Evolutionary conservation across 53 echinoderm and acorn worm species (phyloP).

Genomic region (Echinarachnius parma): DNA sequence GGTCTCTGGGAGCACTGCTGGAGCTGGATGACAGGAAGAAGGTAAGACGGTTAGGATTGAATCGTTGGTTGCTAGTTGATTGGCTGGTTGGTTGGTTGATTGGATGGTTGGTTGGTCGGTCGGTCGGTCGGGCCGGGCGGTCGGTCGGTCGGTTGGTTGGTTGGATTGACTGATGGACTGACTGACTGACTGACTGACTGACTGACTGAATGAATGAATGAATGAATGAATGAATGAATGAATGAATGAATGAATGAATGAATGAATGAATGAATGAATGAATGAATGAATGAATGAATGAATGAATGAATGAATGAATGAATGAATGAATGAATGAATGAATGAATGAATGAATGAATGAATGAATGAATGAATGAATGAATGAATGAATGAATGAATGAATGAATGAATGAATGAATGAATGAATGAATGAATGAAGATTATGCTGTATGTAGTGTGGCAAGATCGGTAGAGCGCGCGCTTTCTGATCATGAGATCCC

Average conservation of each 20-base stretch:
- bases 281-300: not conserved
- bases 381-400: too few species aligned
- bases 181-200: too few species aligned
- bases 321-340: too few species aligned
- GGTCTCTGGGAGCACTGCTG: slow-evolving; percentile 87
- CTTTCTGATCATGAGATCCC: not conserved
- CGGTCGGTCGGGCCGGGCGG: too few species aligned
- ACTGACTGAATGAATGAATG: not conserved
- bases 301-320: not conserved
- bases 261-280: not conserved
- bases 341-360: too few species aligned
- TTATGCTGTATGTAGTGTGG: not conserved
- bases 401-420: not conserved
- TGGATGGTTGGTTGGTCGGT: too few species aligned
- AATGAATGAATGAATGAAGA: not conserved
- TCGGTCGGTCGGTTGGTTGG: too few species aligned
- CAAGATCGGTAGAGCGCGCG: not conserved
- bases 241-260: slow-evolving; percentile 1
- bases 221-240: not conserved
- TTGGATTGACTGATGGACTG: too few species aligned
- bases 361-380: too few species aligned
- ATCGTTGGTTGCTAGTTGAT: too few species aligned
- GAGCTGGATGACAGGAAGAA: slow-evolving; percentile 83
- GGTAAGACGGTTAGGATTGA: slow-evolving; percentile 36
- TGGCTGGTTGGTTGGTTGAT: too few species aligned